Evolutionary conservation across 2,888 invertebrate genomes (phyloP).

Genomic region (Oligia strigilis): DNA sequence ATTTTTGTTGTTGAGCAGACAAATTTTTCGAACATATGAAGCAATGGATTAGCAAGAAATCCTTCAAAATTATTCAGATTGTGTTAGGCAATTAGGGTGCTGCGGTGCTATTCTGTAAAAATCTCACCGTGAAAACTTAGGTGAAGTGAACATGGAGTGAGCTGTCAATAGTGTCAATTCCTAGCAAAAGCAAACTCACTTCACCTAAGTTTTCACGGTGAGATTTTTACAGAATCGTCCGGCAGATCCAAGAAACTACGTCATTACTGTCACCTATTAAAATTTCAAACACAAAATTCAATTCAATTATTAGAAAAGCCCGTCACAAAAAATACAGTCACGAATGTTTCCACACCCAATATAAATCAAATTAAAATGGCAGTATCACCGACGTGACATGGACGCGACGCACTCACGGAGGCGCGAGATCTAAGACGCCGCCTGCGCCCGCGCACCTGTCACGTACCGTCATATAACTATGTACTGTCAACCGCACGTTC

Average conservation of each 20-base stretch:
- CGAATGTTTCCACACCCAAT: background rate
- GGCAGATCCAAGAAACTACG: background rate
- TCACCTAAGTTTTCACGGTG: no score
- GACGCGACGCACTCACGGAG: background rate
- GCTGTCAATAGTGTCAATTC: no score
- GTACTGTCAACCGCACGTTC: background rate
- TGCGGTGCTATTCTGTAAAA: no score
- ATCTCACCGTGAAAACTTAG: no score
- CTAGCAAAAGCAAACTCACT: no score
- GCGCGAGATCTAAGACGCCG: conserved; percentile 37
- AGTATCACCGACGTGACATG: conserved; percentile 12
- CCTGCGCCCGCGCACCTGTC: conserved; percentile 50
- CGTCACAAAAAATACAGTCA: background rate
- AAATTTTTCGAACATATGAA: no score
- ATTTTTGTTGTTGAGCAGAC: no score
- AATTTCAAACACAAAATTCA: background rate
- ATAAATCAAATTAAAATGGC: conserved; percentile 48
- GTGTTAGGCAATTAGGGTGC: no score
- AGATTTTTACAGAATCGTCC: no score
- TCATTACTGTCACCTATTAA: background rate
- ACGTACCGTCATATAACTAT: conserved; percentile 43
- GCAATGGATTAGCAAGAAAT: no score
- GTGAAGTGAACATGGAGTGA: no score
- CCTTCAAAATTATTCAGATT: no score
- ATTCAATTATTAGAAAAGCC: background rate